Base-by-base conservation (phyloP, 1,140 invertebrate species). In the Ruditapes philippinarum region DNA sequence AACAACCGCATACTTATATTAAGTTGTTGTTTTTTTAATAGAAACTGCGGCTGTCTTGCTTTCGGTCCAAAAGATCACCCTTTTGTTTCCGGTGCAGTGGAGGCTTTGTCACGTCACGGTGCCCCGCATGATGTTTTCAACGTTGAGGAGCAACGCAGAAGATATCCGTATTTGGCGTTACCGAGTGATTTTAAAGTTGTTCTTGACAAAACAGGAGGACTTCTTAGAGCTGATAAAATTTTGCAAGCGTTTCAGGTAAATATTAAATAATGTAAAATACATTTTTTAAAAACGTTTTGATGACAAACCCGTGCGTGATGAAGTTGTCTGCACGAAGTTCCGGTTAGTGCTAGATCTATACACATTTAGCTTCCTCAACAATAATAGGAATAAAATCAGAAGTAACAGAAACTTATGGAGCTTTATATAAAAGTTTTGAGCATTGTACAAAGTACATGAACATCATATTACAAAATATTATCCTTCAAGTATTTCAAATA, bases 231-330 rank as follows among this genome's bases (percentile, higher is more conserved):
- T 9, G 94, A 95, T 54, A 94, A 93, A 80, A 91, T 92, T 33
- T 78, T 95, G 25, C 33, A 42, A 36, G 93, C 94, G 36, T 93
- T 93, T 74, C 95, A 95, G 93, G 95, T 95, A 91, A 28, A 25
- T 51, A 2, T 7, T 45, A 36, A 36, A 5, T 14, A 14, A 5
- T 45, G 5, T 7, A 45, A 5, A 45, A 45, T 45, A 45, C 42
- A 45, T 45, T n/a, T n/a, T n/a, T n/a, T n/a, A n/a, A n/a, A n/a
- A n/a, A n/a, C n/a, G n/a, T n/a, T n/a, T n/a, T n/a, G n/a, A n/a
- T n/a, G n/a, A n/a, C n/a, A n/a, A n/a, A n/a, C n/a, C n/a, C n/a
- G n/a, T n/a, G n/a, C n/a, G n/a, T n/a, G n/a, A n/a, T n/a, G n/a
- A n/a, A n/a, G n/a, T n/a, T n/a, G n/a, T n/a, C n/a, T n/a, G n/a